These are phyloP conservation scores for Coptodon bakossiorum DNA, from an alignment of 2,113 vertebrate genomes.

Conservation along the genomic window DNA sequence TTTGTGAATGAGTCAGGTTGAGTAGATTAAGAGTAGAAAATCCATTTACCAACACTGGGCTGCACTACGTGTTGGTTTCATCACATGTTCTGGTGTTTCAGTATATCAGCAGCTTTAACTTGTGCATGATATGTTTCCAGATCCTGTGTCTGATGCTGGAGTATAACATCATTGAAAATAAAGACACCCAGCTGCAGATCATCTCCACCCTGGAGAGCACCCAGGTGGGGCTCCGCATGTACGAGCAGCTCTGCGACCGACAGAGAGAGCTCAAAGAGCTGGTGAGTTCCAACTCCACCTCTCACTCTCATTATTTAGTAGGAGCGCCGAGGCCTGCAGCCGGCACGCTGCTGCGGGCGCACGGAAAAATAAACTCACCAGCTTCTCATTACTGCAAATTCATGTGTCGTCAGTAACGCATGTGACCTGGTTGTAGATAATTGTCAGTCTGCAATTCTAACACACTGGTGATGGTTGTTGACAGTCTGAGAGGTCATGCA, in stretches of 20 bases:
- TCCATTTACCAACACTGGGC: not conserved
- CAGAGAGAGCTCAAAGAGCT: conserved; percentile 97
- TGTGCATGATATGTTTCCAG: conserved; percentile 51
- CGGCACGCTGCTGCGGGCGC: accelerated
- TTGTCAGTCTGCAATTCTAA: not conserved
- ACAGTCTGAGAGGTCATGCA: not conserved
- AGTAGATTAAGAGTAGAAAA: not conserved
- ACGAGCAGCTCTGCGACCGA: conserved; percentile 96
- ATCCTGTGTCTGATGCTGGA: conserved; percentile 98
- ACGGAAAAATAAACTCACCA: not conserved
- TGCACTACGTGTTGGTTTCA: not conserved
- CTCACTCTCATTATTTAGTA: not conserved
- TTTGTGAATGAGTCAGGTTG: not conserved
- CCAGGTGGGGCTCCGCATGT: conserved; percentile 91
- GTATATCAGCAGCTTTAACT: not conserved
- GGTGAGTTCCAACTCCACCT: conserved; percentile 70
- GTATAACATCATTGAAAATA: conserved; percentile 99
- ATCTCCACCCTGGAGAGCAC: conserved; percentile 99
- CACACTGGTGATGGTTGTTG: not conserved
- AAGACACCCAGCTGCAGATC: conserved; percentile 98
- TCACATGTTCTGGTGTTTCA: not conserved
- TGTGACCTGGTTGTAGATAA: not conserved
- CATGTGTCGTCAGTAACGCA: not conserved
- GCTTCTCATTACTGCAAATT: not conserved
- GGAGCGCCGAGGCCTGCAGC: not conserved